Evolutionary conservation across 92 coral and sea anemone species (phyloP), one percentile per base, ranked within the genome.

Genomic region (Micromussa lordhowensis): DNA sequence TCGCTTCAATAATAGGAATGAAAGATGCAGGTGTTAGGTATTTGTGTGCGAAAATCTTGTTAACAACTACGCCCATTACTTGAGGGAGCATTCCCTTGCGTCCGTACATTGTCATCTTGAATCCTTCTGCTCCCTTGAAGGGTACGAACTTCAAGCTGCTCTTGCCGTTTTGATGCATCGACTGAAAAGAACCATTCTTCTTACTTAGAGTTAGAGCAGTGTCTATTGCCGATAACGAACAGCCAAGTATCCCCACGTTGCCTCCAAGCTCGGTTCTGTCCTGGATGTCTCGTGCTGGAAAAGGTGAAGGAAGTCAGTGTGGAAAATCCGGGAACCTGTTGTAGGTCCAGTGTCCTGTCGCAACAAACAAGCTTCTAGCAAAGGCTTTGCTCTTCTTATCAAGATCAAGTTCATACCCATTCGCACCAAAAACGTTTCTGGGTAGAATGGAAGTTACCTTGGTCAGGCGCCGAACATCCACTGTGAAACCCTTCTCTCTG

Each of bases 321-420:
- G 69, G 74, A 64, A 88, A 66, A 3, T 82, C 79, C 4, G 91
- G 91, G 48, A 88, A 88, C 61, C 92, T 89, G 77, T 89, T 76
- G 88, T 75, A 26, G 73, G 30, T 58, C 92, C 92, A 89, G 85
- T 89, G 92, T 22, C 92, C 92, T 17, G 80, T 83, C 28, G 92
- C 92, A n/a, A 89, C 21, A 34, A 89, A 89, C 68, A 88, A 15
- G 9, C 40, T 59, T 58, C 21, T 86, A 15, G 80, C 88, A 24
- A 82, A 77, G 48, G 16, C 82, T 77, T 31, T 64, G 2, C 29
- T 68, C 79, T 79, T 85, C 26, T n/a, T 71, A 69, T 80, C 72
- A n/a, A 90, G 85, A 18, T 73, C 87, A 35, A 88, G 87, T 51
- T 88, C 63, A 36, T 88, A 88, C 2, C 91, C 64, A 63, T 88